Conservation (phyloP, 2,888 invertebrate species). For the Tubiluchus corallicola region DNA sequence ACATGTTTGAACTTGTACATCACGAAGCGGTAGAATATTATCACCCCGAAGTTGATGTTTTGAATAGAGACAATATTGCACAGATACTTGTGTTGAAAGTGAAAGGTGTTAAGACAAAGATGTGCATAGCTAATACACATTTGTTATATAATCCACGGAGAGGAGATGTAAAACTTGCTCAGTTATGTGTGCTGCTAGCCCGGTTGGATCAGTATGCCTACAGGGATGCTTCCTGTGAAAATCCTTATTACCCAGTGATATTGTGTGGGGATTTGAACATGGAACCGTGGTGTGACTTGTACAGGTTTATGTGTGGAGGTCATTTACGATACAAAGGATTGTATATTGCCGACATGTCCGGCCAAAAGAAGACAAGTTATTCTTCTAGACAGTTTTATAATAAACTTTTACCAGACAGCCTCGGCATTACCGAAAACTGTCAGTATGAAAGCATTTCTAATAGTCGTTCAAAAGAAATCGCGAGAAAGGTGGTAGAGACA, state of each 20-base stretch:
- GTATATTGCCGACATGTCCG: conserved; percentile 23
- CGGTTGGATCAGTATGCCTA: conserved; percentile 53
- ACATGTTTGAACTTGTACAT: conserved; percentile 45
- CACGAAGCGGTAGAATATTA: conserved; percentile 49
- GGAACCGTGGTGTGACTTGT: conserved; percentile 48
- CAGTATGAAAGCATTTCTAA: conserved; percentile 26
- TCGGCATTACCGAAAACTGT: conserved; percentile 33
- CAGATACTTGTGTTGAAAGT: conserved; percentile 48
- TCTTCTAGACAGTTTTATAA: conserved; percentile 12
- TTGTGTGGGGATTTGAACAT: conserved; percentile 86
- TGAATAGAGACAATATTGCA: conserved; percentile 74
- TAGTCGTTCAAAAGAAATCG: conserved; percentile 9
- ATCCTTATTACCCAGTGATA: conserved; percentile 53
- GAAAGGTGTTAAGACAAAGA: neutral
- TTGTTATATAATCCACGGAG: conserved; percentile 75
- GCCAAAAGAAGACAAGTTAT: conserved; percentile 21
- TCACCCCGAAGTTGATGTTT: conserved; percentile 36
- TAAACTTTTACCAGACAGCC: conserved; percentile 23
- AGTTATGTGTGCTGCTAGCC: conserved; percentile 59
- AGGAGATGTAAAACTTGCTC: conserved; percentile 72
- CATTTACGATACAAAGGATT: conserved; percentile 31
- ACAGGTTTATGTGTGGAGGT: conserved; percentile 46
- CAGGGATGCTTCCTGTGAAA: conserved; percentile 15
- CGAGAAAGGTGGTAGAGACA: too few relatives aligned
- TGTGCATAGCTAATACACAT: conserved; percentile 81